Base-by-base conservation (phyloP, 1,140 invertebrate genomes). In the Diorhabda carinulata region DNA sequence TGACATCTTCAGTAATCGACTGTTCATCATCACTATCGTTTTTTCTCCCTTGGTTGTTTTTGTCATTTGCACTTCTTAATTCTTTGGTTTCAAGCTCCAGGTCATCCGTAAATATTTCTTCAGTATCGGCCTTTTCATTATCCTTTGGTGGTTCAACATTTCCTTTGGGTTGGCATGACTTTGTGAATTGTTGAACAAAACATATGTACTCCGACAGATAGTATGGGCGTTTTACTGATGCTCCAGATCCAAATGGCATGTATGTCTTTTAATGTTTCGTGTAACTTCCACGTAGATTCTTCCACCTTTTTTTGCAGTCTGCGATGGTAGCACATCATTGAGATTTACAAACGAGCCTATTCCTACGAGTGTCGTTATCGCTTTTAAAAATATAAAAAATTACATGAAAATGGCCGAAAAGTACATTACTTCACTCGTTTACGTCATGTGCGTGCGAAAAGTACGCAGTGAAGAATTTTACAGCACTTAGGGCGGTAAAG, bases 1-100 rank as follows among this genome's bases (percentile, higher is more conserved):
- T 61, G 44, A 67, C 66, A 43, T 67, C 66, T 67, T 61, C 66
- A 67, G 43, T 60, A 45, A 67, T 67, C 58, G 66, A 67, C 58
- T 67, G 25, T 67, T 67, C 58, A 25, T 47, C 66, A 61, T 67
- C 58, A 67, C 66, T 67, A 67, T 67, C 42, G 43, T 60, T 47
- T 5, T 67, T 61, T 61, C 40, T 67, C 59, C 58, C 43, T 60
- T 67, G 66, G 52, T 66, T 66, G 64, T 66, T 66, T 66, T 42
- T 66, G 47, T 58, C 25, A 57, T 66, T 41, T 56, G 0, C 45
- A 47, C 40, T 52, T 56, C 63, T 40, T 45, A 56, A 64, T 52
- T 64, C 8, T 64, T 64, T 3, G 47, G 44, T 64, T 66, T 6
- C 47, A 66, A 58, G 4, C 25, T 66, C 56, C 7, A 40, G 52